Conservation (phyloP, 2,797 vertebrate species). For the Thripadectes ignobilis region DNA sequence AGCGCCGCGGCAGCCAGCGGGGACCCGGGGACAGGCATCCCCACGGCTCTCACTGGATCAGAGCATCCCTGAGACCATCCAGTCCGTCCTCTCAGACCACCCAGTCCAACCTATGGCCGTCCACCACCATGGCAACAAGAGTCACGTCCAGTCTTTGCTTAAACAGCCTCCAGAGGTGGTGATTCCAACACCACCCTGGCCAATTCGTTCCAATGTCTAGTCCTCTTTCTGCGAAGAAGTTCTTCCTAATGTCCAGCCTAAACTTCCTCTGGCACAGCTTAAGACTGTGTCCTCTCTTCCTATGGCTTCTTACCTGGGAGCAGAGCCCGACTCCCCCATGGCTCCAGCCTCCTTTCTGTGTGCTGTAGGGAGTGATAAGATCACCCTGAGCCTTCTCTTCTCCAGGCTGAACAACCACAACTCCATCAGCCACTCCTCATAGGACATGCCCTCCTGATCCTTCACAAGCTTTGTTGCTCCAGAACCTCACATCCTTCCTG, state of each 20-base stretch:
- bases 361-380: fast-evolving
- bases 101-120: fast-evolving
- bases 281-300: neutral
- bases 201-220: neutral
- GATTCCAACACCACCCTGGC: neutral
- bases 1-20: neutral
- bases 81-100: too few relatives aligned
- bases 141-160: neutral
- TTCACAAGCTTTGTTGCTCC: neutral
- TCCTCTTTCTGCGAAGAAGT: neutral
- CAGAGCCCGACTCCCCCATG: neutral
- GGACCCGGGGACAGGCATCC: neutral
- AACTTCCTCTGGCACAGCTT: too few relatives aligned
- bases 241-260: fast-evolving
- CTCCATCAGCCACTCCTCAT: neutral
- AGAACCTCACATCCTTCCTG: neutral
- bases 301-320: neutral
- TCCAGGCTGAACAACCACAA: neutral
- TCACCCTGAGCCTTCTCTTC: neutral
- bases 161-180: neutral
- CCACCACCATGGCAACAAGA: fast-evolving
- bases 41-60: fast-evolving
- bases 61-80: fast-evolving
- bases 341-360: neutral
- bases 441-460: neutral